Base-by-base conservation (phyloP, 2,113 vertebrate species). In the Ammodytes marinus region DNA sequence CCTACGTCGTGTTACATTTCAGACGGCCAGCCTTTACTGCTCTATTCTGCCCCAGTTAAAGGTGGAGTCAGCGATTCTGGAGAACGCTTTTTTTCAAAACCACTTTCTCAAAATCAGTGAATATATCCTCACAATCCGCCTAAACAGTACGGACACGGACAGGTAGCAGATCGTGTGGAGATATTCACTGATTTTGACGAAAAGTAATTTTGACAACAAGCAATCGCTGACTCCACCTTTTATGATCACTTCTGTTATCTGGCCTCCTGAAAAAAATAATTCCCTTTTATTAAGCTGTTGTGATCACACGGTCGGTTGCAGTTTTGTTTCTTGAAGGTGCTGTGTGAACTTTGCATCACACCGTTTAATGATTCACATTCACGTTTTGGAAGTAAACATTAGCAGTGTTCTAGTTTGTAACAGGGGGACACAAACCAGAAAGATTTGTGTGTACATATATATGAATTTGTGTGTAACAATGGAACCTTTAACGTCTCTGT, bases 341-440 rank as follows among this genome's bases (percentile, higher is more conserved):
- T 14, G 2, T 4, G 63, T 50, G 37, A 69, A 74, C 8, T 81
- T 84, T 90, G 74, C 63, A 46, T 74, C 57, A 71, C 27, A 5
- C 27, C 58, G 69, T 82, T 71, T 63, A 78, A 88, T 78, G 42
- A 87, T 87, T 87, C 65, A 73, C 72, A 77, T 42, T 66, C 60
- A 13, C 83, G 78, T 87, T 88, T 76, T 80, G 17, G 73, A 47
- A 5, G 52, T 80, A 76, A 88, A 87, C 84, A 77, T 46, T 27
- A 65, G n/a, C 27, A 7, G 45, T 49, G n/a, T 35, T 61, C 43
- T 19, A 52, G 65, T 50, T 70, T 8, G 27, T 27, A 27, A 82
- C 14, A 19, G 61, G 42, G 40, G 14, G 63, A 60, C 27, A 67
- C 39, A 10, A 37, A 67, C 37, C 50, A 15, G 14, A 49, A 49